Evolutionary conservation across 2,113 vertebrate genomes (phyloP).

Genomic region (Chroicocephalus ridibundus): DNA sequence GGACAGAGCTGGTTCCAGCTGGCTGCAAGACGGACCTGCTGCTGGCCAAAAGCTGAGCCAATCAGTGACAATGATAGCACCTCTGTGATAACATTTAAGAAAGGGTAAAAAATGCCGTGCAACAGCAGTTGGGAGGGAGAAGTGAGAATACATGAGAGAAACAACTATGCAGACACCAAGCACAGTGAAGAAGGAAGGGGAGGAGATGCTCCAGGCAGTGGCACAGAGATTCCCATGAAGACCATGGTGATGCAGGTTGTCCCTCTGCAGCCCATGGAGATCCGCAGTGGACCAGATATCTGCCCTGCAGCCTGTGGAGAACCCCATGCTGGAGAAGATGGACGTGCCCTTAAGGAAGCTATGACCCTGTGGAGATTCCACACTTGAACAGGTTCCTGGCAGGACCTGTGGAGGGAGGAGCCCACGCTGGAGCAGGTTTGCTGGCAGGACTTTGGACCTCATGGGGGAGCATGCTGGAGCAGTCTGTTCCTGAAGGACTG

Average conservation of each 20-base stretch:
- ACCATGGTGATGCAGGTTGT: not conserved
- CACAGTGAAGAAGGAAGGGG: not conserved
- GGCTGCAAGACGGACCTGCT: rapidly evolving
- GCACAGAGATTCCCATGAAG: not conserved
- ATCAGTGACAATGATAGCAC: not conserved
- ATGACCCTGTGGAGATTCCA: not conserved
- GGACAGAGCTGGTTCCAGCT: not conserved
- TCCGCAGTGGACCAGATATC: not conserved
- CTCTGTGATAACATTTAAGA: not conserved
- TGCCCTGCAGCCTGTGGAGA: not conserved
- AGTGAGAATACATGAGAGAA: not conserved
- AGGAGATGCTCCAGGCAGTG: not conserved
- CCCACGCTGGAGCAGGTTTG: not conserved
- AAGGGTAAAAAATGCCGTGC: not conserved
- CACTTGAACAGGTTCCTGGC: not conserved
- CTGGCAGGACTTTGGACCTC: not conserved
- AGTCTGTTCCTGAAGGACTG: not conserved
- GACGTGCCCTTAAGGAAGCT: not conserved
- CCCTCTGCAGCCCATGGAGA: not conserved
- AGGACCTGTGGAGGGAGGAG: not conserved
- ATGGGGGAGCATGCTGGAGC: not conserved
- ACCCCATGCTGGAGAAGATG: not conserved
- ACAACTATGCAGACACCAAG: not conserved
- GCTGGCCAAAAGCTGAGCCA: not conserved
- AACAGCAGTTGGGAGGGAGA: not conserved